Evolutionary conservation across 2,888 invertebrate species (phyloP).

Genomic region (Sminthurides aquaticus): DNA sequence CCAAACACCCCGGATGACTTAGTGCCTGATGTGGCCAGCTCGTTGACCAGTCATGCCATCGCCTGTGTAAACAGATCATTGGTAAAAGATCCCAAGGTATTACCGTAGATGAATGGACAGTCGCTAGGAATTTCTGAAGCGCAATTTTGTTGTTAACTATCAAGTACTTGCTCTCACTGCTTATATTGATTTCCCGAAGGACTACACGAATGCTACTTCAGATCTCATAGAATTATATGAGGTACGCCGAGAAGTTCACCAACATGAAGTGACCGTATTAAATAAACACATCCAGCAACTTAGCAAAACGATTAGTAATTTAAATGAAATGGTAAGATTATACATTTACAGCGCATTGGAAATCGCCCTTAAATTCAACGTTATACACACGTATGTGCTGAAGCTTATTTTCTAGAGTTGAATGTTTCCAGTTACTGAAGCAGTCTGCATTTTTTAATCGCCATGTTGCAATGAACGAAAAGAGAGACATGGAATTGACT

Average conservation of each 20-base stretch:
- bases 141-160: too few species aligned
- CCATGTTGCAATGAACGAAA: constrained; percentile 10
- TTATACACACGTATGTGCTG: not conserved
- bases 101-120: too few species aligned
- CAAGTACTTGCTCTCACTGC: too few species aligned
- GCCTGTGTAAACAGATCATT: not conserved
- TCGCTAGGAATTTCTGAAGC: too few species aligned
- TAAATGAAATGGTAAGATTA: constrained; percentile 26
- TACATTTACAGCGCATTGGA: not conserved
- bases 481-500: constrained; percentile 7
- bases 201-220: too few species aligned
- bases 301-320: constrained; percentile 21
- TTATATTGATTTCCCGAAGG: too few species aligned
- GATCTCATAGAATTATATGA: constrained; percentile 26
- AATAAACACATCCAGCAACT: constrained; percentile 25
- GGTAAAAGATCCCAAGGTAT: not conserved
- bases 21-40: not conserved
- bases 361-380: not conserved
- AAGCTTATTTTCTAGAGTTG: not conserved
- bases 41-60: not conserved
- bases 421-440: constrained; percentile 9
- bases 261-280: constrained; percentile 24
- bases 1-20: not conserved
- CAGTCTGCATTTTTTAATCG: constrained; percentile 10
- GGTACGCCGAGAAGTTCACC: constrained; percentile 28